Percentiles rank a stretch among this genome's conserved stretches.
Evolutionary conservation across 2,888 invertebrate genomes (phyloP).

Genomic region (Pyrrhia umbra): DNA sequence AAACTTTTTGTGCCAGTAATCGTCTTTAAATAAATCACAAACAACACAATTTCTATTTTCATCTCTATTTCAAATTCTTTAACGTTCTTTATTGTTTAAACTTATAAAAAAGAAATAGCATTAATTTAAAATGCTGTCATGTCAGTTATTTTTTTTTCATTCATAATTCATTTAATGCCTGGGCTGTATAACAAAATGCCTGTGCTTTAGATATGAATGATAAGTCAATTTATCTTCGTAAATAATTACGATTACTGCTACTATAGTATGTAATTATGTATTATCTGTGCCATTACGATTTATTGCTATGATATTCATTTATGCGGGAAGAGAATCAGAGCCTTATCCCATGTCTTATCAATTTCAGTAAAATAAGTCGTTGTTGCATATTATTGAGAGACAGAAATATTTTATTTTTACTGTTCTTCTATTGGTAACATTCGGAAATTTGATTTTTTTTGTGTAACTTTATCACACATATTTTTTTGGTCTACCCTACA

Average conservation of each 20-base stretch:
- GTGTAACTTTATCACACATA: no score
- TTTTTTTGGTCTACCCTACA: not conserved
- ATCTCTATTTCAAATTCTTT: not conserved
- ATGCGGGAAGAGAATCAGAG: slow-evolving; percentile 19
- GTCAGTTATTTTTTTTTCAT: not conserved
- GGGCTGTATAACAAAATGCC: slow-evolving; percentile 2
- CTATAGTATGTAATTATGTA: not conserved
- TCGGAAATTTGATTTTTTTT: no score
- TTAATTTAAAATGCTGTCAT: slow-evolving; percentile 8
- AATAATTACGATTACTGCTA: not conserved
- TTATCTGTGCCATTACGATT: slow-evolving; percentile 10
- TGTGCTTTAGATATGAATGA: slow-evolving; percentile 8
- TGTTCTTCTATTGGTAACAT: no score
- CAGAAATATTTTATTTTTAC: no score
- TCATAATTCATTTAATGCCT: not conserved
- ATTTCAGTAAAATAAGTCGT: not conserved
- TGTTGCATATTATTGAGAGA: no score
- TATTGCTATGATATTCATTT: slow-evolving; percentile 23
- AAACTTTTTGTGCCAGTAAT: slow-evolving; percentile 28
- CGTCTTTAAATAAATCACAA: slow-evolving; percentile 8
- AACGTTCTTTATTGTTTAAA: not conserved
- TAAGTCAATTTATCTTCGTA: slow-evolving; percentile 27
- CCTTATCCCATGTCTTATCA: slow-evolving; percentile 26
- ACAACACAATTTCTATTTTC: not conserved
- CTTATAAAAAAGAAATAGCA: not conserved